phyloP scores from a whole-genome alignment of 2,888 invertebrate species.

The Drosophila putrida region DNA sequence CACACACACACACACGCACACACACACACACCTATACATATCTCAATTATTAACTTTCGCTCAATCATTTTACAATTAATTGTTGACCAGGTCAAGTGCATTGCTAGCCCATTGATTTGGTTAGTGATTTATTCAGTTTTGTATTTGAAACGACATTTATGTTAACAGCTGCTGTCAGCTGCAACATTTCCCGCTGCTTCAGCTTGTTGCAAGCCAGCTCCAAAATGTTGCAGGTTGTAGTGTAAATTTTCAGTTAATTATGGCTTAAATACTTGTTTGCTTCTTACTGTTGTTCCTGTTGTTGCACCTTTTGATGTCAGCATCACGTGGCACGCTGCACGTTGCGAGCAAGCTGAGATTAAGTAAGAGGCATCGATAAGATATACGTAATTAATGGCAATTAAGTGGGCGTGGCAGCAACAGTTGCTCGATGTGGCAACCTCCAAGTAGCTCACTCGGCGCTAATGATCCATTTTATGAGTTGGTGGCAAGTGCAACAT shows the following conservation, averaged over 20 bases:
- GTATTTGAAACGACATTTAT: slow-evolving; percentile 1
- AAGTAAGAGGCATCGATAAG: slow-evolving; percentile 58
- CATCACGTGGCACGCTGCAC: slow-evolving; percentile 14
- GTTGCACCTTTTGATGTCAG: slow-evolving; percentile 24
- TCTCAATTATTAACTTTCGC: slow-evolving; percentile 61
- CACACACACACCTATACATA: slow-evolving; percentile 9
- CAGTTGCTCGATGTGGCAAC: slow-evolving; percentile 19
- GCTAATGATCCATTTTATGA: slow-evolving; percentile 75
- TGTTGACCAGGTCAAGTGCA: slow-evolving; percentile 14
- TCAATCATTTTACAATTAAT: slow-evolving; percentile 72
- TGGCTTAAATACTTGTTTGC: slow-evolving; percentile 27
- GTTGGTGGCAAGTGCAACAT: slow-evolving; percentile 1
- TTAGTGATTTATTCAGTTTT: slow-evolving; percentile 24
- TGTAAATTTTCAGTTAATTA: slow-evolving; percentile 66
- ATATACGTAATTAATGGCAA: slow-evolving; percentile 58
- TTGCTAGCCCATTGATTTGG: slow-evolving; percentile 29
- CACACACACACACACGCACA: slow-evolving; percentile 4
- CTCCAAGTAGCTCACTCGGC: slow-evolving; percentile 32
- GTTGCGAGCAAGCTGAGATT: slow-evolving; percentile 45
- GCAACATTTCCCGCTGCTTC: slow-evolving; percentile 3
- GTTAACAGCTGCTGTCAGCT: slow-evolving; percentile 27
- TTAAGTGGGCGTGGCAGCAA: slow-evolving; percentile 53
- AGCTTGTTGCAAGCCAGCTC: slow-evolving; percentile 5
- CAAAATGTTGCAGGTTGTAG: slow-evolving; percentile 39
- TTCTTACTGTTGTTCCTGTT: slow-evolving; percentile 20